Conservation (phyloP, 2,888 invertebrate genomes). For the Lepidocyrtinus sp. region DNA sequence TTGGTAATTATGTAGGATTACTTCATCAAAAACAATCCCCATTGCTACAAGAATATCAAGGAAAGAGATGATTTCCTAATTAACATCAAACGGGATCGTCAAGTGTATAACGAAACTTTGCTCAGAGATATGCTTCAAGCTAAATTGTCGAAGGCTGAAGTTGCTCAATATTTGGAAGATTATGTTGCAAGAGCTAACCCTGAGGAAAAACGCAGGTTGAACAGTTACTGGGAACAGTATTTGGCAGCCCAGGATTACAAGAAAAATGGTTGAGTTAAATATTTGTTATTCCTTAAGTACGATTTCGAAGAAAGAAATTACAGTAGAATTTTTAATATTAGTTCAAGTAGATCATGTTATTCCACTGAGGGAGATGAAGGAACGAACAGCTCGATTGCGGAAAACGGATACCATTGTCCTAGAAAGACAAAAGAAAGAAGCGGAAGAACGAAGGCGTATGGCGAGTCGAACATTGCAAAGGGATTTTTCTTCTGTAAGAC, state of each 20-base stretch:
- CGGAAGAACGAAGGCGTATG: slow-evolving; percentile 9
- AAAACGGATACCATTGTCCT: slow-evolving; percentile 6
- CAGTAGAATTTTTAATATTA: too few relatives aligned
- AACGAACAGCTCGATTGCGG: slow-evolving; percentile 23
- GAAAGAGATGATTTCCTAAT: slow-evolving; percentile 29
- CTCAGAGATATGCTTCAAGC: background rate
- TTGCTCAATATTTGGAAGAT: slow-evolving; percentile 4
- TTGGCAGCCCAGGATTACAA: background rate
- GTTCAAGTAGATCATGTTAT: slow-evolving; percentile 16
- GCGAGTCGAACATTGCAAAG: slow-evolving; percentile 7
- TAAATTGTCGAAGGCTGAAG: background rate
- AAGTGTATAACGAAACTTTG: slow-evolving; percentile 19
- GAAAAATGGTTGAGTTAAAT: slow-evolving; percentile 13
- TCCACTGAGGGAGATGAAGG: slow-evolving; percentile 34
- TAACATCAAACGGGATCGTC: slow-evolving; percentile 2
- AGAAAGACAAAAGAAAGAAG: slow-evolving; percentile 11
- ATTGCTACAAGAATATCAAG: slow-evolving; percentile 29
- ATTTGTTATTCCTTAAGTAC: background rate
- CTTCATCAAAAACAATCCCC: slow-evolving; percentile 27
- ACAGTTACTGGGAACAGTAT: slow-evolving; percentile 10
- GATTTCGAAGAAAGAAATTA: background rate
- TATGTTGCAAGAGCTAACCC: background rate
- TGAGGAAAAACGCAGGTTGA: slow-evolving; percentile 1
- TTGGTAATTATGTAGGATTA: slow-evolving; percentile 32
- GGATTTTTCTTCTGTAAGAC: slow-evolving; percentile 30